A percentile compares a stretch with the other conserved stretches of the same genome.
Conservation (phyloP, 2,888 invertebrate species). For the Harpagoxenus sublaevis region DNA sequence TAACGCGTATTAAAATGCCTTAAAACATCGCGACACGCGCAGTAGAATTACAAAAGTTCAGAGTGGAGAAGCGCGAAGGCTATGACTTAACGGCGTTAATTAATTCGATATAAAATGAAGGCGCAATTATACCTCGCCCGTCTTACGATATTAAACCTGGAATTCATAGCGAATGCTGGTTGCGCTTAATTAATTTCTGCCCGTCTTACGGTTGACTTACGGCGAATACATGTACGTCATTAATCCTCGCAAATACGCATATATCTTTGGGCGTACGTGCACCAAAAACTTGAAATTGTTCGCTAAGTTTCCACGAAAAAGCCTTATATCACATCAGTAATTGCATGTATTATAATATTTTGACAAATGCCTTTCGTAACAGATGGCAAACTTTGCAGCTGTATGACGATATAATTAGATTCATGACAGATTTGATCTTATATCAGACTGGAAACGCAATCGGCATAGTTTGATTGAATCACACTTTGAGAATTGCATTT, state of each 20-base stretch:
- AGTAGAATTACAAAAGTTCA: conserved; percentile 42
- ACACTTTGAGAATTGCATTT: background rate
- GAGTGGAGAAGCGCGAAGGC: conserved; percentile 40
- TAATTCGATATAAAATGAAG: conserved; percentile 58
- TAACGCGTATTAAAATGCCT: conserved; percentile 8
- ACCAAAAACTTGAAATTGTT: background rate
- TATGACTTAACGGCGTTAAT: conserved; percentile 44
- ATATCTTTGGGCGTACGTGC: background rate
- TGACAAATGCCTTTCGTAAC: background rate
- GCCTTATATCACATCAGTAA: background rate
- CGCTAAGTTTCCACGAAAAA: background rate
- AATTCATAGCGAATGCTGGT: conserved; percentile 59
- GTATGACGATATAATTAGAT: background rate
- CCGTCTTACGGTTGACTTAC: conserved; percentile 36
- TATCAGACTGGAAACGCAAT: conserved; percentile 7
- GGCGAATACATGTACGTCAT: background rate
- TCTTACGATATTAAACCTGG: conserved; percentile 55
- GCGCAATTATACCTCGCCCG: conserved; percentile 24
- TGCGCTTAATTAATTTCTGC: conserved; percentile 59
- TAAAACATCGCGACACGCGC: conserved; percentile 27
- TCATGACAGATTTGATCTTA: background rate
- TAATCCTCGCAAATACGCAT: background rate
- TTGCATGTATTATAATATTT: background rate
- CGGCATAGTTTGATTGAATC: background rate
- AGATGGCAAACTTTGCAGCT: background rate